Evolutionary conservation across 30 jellyfish, hydroid and myxozoan species (phyloP).

Genomic region (Mastigias papua): DNA sequence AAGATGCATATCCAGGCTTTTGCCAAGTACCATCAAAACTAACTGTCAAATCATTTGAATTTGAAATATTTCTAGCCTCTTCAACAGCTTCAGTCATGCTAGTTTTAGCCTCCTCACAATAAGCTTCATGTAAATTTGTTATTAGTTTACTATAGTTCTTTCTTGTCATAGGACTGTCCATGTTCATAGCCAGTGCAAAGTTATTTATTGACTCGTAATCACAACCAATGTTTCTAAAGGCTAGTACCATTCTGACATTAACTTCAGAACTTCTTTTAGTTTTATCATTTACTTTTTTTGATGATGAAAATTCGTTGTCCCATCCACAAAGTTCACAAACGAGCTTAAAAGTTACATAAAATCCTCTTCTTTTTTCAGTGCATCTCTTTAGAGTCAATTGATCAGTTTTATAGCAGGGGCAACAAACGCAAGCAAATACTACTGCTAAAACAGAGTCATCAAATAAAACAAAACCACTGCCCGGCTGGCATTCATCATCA

Average conservation of each 20-base stretch:
- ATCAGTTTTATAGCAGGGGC: background rate
- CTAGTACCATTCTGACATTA: background rate
- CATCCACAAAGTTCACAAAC: background rate
- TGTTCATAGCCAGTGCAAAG: background rate
- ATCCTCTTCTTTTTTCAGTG: background rate
- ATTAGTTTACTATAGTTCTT: no score
- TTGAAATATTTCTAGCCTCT: background rate
- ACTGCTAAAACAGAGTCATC: no score
- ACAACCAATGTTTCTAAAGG: background rate
- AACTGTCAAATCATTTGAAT: constrained; percentile 17
- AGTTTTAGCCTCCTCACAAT: background rate
- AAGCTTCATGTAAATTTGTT: background rate
- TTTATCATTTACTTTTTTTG: background rate
- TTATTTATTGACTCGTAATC: background rate
- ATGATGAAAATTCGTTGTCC: background rate
- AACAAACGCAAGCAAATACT: background rate
- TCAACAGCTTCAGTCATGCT: background rate
- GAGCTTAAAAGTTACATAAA: background rate
- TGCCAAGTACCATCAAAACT: no score
- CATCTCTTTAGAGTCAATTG: background rate
- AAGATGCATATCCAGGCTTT: constrained; percentile 50
- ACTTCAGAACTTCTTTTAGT: background rate
- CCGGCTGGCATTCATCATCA: background rate
- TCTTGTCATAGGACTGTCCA: background rate
- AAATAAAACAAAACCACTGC: background rate